Base-by-base conservation (phyloP, 1,140 invertebrate species). In the Carcinoscorpius rotundicauda region DNA sequence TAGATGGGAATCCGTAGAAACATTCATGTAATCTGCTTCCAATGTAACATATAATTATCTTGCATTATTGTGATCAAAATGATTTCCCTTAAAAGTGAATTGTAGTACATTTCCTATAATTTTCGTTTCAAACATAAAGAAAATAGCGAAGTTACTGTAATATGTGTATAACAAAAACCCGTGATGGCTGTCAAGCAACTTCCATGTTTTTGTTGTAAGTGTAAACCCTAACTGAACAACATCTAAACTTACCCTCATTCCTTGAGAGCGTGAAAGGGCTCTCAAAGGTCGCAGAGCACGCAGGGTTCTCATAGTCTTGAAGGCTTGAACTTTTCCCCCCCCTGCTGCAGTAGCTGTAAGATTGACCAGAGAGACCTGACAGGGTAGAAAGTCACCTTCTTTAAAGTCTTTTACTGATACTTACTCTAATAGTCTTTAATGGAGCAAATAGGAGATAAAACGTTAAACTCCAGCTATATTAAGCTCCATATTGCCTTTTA, bases 241-340 rank as follows among this genome's bases (percentile, higher is more conserved):
- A 29, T 29, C 29, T 8, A 55, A 55, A 87, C 88, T 83, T 91
- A 94, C 91, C 87, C 91, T 88, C 92, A 95, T 95, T 81, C 92
- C 92, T 85, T 96, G 91, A 89, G 94, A 93, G 81, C 91, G 86
- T 81, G 91, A 93, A 88, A 96, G 91, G 78, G 91, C 92, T 62
- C 72, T 60, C 79, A 95, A 84, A 76, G 91, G 91, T 78, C 92
- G 86, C 80, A 96, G 85, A 78, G 92, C 92, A 82, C 92, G 86
- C 76, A 95, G 84, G 75, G 92, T 94, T 86, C 91, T 82, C 92
- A 95, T 95, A 78, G 92, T 94, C 89, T 94, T 94, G 87, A 95
- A 94, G 79, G 91, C 92, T 85, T 94, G 91, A 85, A 94, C 93
- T 81, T 91, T 90, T 78, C 91, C 90, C 78, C 88, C 89, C 78